These are phyloP conservation scores for Gymnocypris eckloni DNA, from an alignment of 2,797 vertebrate genomes.

Conservation along the genomic window DNA sequence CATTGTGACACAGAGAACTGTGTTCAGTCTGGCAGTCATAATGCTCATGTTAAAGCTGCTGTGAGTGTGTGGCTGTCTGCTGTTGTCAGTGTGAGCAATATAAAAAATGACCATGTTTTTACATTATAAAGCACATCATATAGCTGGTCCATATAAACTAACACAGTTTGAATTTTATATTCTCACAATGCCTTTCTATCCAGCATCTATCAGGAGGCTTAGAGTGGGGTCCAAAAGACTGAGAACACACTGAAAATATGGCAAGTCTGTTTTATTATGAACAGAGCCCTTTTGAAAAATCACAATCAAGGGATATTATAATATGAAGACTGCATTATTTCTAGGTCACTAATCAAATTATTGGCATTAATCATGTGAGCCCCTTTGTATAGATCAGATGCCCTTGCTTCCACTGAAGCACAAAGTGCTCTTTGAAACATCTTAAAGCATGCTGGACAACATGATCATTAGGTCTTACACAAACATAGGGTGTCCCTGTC, in stretches of 20 bases:
- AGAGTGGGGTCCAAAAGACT: too few relatives aligned
- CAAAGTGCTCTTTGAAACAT: neutral
- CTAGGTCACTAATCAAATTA: neutral
- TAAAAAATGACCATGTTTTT: neutral
- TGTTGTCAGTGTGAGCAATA: neutral
- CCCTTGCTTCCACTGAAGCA: neutral
- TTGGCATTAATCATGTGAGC: neutral
- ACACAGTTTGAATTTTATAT: neutral
- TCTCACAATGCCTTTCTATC: neutral
- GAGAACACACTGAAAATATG: neutral
- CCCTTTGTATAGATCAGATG: neutral
- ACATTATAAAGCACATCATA: neutral
- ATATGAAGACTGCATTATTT: neutral
- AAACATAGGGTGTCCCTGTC: neutral
- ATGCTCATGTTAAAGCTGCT: neutral
- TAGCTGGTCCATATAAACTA: neutral
- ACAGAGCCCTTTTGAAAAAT: neutral
- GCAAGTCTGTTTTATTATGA: neutral
- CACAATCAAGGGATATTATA: neutral
- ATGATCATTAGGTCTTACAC: neutral
- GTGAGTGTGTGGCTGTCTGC: neutral
- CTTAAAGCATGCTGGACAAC: neutral
- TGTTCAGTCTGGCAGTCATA: conserved; percentile 16
- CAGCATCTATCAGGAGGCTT: neutral
- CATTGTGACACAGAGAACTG: conserved; percentile 28